These are phyloP conservation scores for Cervus canadensis DNA, from an alignment of 2,113 vertebrate species.

Conservation along the genomic window DNA sequence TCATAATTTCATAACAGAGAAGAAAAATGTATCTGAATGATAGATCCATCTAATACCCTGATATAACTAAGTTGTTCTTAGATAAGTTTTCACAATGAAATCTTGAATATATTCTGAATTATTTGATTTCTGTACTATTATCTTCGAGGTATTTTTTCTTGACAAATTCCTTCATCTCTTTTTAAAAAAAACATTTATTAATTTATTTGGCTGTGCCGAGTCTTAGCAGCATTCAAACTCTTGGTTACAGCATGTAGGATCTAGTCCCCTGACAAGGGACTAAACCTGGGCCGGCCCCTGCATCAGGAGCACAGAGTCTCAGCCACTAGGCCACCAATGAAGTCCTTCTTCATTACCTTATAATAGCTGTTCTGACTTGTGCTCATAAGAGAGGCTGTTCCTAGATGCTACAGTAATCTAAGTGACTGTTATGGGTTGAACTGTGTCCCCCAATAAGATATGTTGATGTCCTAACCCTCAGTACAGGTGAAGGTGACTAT, in stretches of 20 bases:
- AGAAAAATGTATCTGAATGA: slow-evolving; percentile 9
- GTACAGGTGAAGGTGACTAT: neutral
- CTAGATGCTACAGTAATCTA: neutral
- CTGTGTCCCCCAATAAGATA: neutral
- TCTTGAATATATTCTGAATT: neutral
- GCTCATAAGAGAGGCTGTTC: neutral
- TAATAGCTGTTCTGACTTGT: neutral
- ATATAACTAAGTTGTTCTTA: neutral
- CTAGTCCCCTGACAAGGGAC: neutral
- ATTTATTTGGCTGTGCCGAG: neutral
- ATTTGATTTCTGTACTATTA: slow-evolving; percentile 36
- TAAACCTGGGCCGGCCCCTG: neutral
- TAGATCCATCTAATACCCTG: neutral
- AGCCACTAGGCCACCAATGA: neutral
- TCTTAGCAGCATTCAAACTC: neutral
- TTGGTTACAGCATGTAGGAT: neutral
- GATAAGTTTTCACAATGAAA: slow-evolving; percentile 23
- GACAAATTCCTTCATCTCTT: neutral
- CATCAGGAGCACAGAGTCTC: neutral
- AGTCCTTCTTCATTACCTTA: neutral
- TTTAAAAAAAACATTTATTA: neutral
- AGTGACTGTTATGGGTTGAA: neutral
- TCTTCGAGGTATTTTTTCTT: neutral
- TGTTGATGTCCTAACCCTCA: neutral
- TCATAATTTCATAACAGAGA: neutral